These are phyloP conservation scores for Caenorhabditis panamensis DNA, from an alignment of 2,888 invertebrate species.

Conservation along the genomic window DNA sequence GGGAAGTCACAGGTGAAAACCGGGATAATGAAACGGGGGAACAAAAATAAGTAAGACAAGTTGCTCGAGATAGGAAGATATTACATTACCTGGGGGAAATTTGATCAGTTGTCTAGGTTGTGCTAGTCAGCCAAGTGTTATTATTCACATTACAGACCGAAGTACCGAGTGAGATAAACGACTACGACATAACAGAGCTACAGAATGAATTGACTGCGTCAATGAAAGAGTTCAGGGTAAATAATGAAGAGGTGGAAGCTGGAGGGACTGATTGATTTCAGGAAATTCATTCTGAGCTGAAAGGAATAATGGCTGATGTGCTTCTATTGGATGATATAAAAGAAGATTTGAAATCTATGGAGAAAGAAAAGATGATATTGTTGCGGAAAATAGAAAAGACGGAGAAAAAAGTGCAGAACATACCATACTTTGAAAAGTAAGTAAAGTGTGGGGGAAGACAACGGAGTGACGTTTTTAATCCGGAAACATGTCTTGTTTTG, in stretches of 20 bases:
- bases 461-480: background rate
- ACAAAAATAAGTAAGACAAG: background rate
- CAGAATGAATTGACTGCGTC: conserved; percentile 86
- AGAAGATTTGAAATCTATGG: conserved; percentile 86
- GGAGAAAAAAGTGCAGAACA: conserved; percentile 74
- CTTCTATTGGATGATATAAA: conserved; percentile 89
- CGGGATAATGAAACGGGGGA: background rate
- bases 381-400: conserved; percentile 85
- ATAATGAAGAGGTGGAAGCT: too few species aligned
- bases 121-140: too few species aligned
- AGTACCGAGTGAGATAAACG: conserved; percentile 83
- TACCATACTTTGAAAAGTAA: conserved; percentile 75
- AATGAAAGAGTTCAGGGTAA: conserved; percentile 89
- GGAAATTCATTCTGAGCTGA: conserved; percentile 72
- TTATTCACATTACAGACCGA: conserved; percentile 60
- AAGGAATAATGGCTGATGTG: conserved; percentile 82
- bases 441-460: conserved; percentile 45
- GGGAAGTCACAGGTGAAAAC: background rate
- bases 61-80: background rate
- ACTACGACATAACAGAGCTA: conserved; percentile 87
- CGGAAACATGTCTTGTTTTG: conserved; percentile 19
- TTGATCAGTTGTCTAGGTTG: conserved; percentile 1
- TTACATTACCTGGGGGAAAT: conserved; percentile 3
- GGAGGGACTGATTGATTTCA: too few species aligned
- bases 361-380: conserved; percentile 87